Percentiles rank a stretch among this genome's conserved stretches.
phyloP scores from a whole-genome alignment of 92 coral and sea anemone genomes.

The Phymanthus crucifer region DNA sequence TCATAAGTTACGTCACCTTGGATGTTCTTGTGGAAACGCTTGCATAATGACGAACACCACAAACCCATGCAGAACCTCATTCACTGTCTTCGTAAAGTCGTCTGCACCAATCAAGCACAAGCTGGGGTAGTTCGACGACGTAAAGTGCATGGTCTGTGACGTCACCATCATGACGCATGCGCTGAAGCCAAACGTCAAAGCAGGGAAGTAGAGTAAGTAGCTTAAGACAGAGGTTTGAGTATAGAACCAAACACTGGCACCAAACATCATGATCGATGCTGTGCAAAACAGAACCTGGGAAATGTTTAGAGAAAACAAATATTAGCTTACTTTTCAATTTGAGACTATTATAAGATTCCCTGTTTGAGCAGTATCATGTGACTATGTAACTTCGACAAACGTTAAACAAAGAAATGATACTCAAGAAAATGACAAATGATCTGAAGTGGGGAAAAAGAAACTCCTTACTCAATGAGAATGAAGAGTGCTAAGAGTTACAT shows the following conservation, averaged over 20 bases:
- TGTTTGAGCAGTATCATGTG: too few relatives aligned
- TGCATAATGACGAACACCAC: conserved; percentile 40
- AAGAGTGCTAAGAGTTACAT: too few relatives aligned
- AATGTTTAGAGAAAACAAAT: not conserved
- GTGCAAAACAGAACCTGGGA: conserved; percentile 28
- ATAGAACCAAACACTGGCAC: conserved; percentile 35
- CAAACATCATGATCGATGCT: conserved; percentile 16
- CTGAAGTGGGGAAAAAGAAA: too few relatives aligned
- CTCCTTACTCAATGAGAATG: too few relatives aligned
- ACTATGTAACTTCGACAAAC: too few relatives aligned
- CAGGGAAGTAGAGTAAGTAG: conserved; percentile 40
- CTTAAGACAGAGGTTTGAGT: conserved; percentile 23
- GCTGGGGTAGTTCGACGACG: conserved; percentile 2
- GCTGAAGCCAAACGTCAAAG: conserved; percentile 37
- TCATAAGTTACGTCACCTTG: conserved; percentile 1
- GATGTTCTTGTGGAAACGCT: conserved; percentile 28
- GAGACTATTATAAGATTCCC: too few relatives aligned
- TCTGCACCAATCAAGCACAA: conserved; percentile 25
- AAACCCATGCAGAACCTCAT: conserved; percentile 21
- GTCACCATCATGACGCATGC: conserved; percentile 35
- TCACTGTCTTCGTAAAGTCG: conserved; percentile 35
- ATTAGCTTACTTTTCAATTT: not conserved
- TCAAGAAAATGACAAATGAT: too few relatives aligned
- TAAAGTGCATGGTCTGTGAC: conserved; percentile 45
- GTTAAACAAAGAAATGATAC: too few relatives aligned